Evolutionary conservation across 2,797 vertebrate genomes (phyloP), one percentile per base, ranked within the genome.

Genomic region (Taenioides sp.): DNA sequence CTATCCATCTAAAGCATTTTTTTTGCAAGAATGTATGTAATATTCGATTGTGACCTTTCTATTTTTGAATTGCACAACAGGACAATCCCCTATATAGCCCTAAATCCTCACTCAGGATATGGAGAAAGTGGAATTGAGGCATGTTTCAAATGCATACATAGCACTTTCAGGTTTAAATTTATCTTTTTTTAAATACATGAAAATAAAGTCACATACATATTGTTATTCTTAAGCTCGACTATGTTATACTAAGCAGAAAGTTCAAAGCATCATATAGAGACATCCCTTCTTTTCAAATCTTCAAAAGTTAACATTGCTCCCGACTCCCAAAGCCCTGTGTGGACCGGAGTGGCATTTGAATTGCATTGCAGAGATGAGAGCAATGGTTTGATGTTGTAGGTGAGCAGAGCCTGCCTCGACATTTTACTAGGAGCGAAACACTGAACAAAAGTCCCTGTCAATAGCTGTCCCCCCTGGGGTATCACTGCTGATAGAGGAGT

Each of bases 361-460:
- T 40, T 23, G 22, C 11, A 17, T 5, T 22, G n/a, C 11, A 22
- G n/a, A 22, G 37, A 23, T 37, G 3, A 12, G n/a, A 20, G 20
- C 11, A 7, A 11, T 67, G 37, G 63, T 23, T 50, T 66, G 47
- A 69, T 74, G 54, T n/a, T 68, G 25, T 52, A 47, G 2, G 7
- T 22, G 20, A 55, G 52, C 69, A 66, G 34, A 34, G 34, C 34
- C 34, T 34, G 40, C 40, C 40, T 43, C 20, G 3, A 10, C 20
- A 14, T 63, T 63, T 40, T 22, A 22, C n/a, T 6, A 16, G 4
- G 37, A 43, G 37, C 37, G 47, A 67, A 49, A 7, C n/a, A 55
- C 14, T n/a, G 47, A 49, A 55, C 20, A 63, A 64, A 63, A 25
- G 54, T 25, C 6, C 2, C 18, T 25, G 61, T 59, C 52, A 67